phyloP scores from a whole-genome alignment of 64 coral and sea anemone species.

The Stichodactyla mertensii region DNA sequence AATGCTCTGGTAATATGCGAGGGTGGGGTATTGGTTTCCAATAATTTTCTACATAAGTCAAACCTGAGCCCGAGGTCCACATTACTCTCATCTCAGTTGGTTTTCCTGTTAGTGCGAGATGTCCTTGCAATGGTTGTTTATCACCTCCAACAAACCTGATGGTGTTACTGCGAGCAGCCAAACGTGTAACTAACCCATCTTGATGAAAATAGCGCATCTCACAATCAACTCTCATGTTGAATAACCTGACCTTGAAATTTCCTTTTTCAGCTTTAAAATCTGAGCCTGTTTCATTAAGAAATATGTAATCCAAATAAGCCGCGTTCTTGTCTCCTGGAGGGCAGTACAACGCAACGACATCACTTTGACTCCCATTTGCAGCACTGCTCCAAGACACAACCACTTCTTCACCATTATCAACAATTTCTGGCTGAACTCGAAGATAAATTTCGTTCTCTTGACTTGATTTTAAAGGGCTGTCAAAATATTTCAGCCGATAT shows the following conservation, averaged over 20 bases:
- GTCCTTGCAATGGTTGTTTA: constrained; percentile 50
- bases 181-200: constrained; percentile 21
- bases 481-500: constrained; percentile 45
- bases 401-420: constrained; percentile 21
- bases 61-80: constrained; percentile 64
- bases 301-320: constrained; percentile 57
- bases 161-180: constrained; percentile 34
- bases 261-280: constrained; percentile 42
- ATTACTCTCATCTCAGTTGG: constrained; percentile 72
- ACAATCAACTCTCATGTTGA: constrained; percentile 69
- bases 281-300: constrained; percentile 37
- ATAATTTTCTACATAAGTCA: neutral
- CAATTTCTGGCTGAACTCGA: constrained; percentile 32
- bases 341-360: constrained; percentile 67
- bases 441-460: constrained; percentile 2
- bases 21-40: too few relatives aligned
- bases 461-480: constrained; percentile 8
- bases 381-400: constrained; percentile 39
- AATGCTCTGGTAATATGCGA: too few relatives aligned
- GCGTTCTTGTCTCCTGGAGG: constrained; percentile 24
- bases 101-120: constrained; percentile 61
- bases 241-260: constrained; percentile 47
- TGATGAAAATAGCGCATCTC: constrained; percentile 63
- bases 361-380: constrained; percentile 13
- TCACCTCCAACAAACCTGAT: constrained; percentile 50